phyloP scores from a whole-genome alignment of 92 coral and sea anemone genomes.

The Palythoa heliodiscus region DNA sequence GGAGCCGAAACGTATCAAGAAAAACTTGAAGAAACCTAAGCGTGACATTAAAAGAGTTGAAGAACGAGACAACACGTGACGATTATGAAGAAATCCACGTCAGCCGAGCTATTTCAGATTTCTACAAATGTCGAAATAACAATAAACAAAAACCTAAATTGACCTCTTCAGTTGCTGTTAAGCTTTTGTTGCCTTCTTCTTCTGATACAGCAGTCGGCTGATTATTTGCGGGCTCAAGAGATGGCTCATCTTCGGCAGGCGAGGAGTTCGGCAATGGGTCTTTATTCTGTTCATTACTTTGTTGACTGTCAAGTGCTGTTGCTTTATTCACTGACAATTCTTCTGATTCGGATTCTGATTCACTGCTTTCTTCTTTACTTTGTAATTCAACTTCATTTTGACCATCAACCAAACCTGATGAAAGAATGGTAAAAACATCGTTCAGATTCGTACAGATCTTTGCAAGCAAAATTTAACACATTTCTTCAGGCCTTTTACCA shows the following conservation, averaged over 20 bases:
- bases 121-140: background rate
- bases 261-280: background rate
- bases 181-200: conserved; percentile 13
- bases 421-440: background rate
- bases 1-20: background rate
- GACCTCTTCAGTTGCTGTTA: conserved; percentile 41
- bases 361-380: background rate
- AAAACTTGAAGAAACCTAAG: background rate
- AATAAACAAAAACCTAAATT: background rate
- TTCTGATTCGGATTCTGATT: conserved; percentile 23
- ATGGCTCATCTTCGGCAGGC: conserved; percentile 17
- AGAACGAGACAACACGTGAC: too few relatives aligned
- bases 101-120: too few relatives aligned
- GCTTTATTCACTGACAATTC: background rate
- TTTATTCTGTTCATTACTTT: background rate
- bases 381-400: background rate
- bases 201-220: conserved; percentile 18
- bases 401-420: background rate
- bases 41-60: too few relatives aligned
- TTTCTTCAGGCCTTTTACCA: too few relatives aligned
- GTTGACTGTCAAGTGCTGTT: background rate
- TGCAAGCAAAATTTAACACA: background rate
- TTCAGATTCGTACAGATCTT: background rate
- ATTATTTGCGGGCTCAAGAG: background rate
- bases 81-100: too few relatives aligned